Base-by-base conservation (phyloP, 2,888 invertebrate species). In the Anthophora plumipes region DNA sequence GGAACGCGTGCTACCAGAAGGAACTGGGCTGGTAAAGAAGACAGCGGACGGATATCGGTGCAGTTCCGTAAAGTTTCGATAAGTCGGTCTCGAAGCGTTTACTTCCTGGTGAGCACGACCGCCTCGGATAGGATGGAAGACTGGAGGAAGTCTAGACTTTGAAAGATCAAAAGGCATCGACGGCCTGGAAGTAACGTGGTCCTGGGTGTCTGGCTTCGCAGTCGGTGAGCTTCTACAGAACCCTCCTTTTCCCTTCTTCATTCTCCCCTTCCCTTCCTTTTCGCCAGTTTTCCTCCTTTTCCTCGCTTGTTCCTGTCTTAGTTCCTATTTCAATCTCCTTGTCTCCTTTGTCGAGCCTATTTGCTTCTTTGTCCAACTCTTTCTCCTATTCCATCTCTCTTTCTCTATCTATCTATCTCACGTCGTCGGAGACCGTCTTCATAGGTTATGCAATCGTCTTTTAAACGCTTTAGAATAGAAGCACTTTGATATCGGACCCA, bases 151-250 rank as follows among this genome's bases (percentile, higher is more conserved):
- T 91, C 91, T 90, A 90, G 91, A 91, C 90, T 86, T 83, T 84
- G 87, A 84, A 88, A 91, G 91, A 91, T 91, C 91, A 91, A 91
- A 91, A 90, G 91, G 89, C 84, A 89, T 82, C 91, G 88, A 60
- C 87, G 88, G 89, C 88, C 88, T 89, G 91, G 91, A 91, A 91
- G 89, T 91, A 91, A 91, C 91, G 87, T 75, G 89, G 88, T 89
- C 84, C 85, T 80, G 84, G n/a, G 79, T 84, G 84, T 85, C 84
- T 86, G 84, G 83, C 85, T 86, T 81, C 76, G 79, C 80, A 86
- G 84, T 80, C 83, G 85, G 69, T 60, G 73, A 84, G 84, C 86
- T 88, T 71, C 75, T 81, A 77, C 60, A 48, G 69, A 78, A 80
- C 80, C 71, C 80, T 75, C 67, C 69, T 71, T 72, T 66, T 60